phyloP scores from a whole-genome alignment of 2,113 vertebrate species.

The Clarias gariepinus region DNA sequence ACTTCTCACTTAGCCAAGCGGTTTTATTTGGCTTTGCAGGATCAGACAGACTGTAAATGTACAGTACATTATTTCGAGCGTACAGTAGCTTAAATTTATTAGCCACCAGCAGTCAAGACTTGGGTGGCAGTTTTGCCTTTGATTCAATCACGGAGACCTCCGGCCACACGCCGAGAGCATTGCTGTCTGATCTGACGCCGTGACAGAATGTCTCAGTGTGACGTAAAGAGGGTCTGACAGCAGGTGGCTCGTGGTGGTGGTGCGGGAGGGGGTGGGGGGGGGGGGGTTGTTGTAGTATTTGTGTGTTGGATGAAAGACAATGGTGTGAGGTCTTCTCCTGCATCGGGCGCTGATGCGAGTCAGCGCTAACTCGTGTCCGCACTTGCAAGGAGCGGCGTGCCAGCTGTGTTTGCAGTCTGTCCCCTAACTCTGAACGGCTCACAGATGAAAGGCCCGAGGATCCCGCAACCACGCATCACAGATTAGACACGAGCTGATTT shows the following conservation, averaged over 20 bases:
- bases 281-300: neutral
- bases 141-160: neutral
- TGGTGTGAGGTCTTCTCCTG: conserved; percentile 53
- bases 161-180: neutral
- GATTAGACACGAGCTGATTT: conserved; percentile 10
- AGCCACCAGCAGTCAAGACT: neutral
- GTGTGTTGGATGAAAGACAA: conserved; percentile 42
- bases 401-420: conserved; percentile 73
- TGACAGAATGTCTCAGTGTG: conserved; percentile 18
- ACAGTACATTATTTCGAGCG: neutral
- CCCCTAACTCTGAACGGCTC: conserved; percentile 44
- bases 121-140: neutral
- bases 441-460: conserved; percentile 58
- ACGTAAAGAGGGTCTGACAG: conserved; percentile 26
- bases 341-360: conserved; percentile 52
- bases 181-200: neutral
- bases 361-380: conserved; percentile 65
- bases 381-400: conserved; percentile 64
- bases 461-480: conserved; percentile 23
- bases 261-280: neutral
- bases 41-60: neutral
- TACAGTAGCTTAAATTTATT: neutral
- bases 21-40: neutral
- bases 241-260: conserved; percentile 10
- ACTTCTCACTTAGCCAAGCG: neutral